Evolutionary conservation across 1,140 invertebrate species (phyloP), one percentile per base, ranked within the genome.

Genomic region (Pogonomyrmex californicus): DNA sequence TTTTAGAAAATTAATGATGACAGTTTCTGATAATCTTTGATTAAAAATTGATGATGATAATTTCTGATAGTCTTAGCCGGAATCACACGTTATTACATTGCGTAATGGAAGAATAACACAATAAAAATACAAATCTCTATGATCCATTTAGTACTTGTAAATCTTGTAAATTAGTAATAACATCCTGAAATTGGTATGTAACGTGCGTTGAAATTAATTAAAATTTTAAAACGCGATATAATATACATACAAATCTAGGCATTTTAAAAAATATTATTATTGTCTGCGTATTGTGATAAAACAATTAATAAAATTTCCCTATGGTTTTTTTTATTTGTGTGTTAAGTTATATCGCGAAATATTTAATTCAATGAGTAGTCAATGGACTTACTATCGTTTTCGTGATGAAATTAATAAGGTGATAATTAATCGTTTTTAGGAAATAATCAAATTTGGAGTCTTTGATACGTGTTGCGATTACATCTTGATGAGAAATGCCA

Each of bases 1-100:
- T 88, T 89, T 56, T 82, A 51, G 49, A 85, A 76, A 51, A 75
- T 85, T 86, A 49, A 88, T 60, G 76, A 66, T 71, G 85, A 78
- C 68, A 87, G 82, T 88, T 54, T 62, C 58, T 68, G 47, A 88
- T 65, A 70, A 49, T 71, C 23, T 86, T 65, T 71, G 49, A 36
- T 62, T 23, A 33, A 38, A n/a, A n/a, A n/a, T n/a, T n/a, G n/a
- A n/a, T n/a, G n/a, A n/a, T n/a, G n/a, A n/a, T n/a, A n/a, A n/a
- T n/a, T n/a, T n/a, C n/a, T 14, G 30, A 12, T 4, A 36, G 10
- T 33, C 4, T 14, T 2, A 38, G 6, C 36, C 9, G 1, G 10
- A 60, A 33, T 12, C 30, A 60, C 49, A 51, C 4, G 49, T 51
- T 3, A 58, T 4, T 14, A 1, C 2, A 60, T 60, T 60, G 30